These are phyloP conservation scores for Spermophilus dauricus DNA, from an alignment of 2,113 vertebrate species.

Conservation along the genomic window DNA sequence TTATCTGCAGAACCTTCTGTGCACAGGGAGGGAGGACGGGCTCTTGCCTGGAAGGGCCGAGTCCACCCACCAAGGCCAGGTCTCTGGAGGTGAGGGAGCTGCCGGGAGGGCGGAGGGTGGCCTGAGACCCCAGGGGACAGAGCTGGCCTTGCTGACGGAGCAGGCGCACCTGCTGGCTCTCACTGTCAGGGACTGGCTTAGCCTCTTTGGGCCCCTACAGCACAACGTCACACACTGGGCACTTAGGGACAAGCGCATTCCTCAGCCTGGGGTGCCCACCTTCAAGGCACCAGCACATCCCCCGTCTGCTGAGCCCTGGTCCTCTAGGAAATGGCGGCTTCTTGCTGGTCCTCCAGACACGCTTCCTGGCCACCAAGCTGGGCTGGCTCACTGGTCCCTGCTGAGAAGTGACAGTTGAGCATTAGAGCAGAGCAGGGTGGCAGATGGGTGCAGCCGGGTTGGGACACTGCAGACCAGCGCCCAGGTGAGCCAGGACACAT, in stretches of 20 bases:
- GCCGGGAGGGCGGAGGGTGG: accelerated
- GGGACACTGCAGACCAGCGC: no score
- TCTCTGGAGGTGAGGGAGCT: background rate
- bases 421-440: no score
- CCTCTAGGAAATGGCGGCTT: background rate
- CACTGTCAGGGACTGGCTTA: background rate
- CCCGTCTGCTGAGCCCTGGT: accelerated
- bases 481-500: no score
- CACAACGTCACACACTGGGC: background rate
- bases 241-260: background rate
- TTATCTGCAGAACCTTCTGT: background rate
- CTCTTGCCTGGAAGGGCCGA: background rate
- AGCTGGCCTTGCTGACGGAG: background rate
- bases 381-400: no score
- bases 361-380: no score
- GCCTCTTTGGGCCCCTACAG: background rate
- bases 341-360: background rate
- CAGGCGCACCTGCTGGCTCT: background rate
- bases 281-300: background rate
- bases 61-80: background rate
- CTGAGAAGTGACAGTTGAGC: no score
- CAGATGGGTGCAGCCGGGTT: no score
- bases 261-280: background rate
- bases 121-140: background rate
- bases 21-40: background rate